These are phyloP conservation scores for Ameiurus melas DNA, from an alignment of 2,113 vertebrate genomes.

Conservation along the genomic window DNA sequence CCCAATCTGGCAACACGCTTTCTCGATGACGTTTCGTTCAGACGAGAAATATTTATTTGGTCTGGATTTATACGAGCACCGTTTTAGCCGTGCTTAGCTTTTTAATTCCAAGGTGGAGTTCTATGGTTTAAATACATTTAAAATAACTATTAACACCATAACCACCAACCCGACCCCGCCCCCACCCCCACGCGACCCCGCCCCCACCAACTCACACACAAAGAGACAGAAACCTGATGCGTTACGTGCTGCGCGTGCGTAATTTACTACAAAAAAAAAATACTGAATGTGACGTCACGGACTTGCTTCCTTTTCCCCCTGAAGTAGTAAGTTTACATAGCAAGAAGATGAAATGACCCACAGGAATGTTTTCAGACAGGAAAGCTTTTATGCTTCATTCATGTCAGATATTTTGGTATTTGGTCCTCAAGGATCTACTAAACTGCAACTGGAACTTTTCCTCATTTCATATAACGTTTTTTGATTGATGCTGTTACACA, in stretches of 20 bases:
- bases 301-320: not conserved
- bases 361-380: not conserved
- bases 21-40: slow-evolving; percentile 1
- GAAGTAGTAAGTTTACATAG: not conserved
- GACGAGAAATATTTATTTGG: not conserved
- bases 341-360: not conserved
- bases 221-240: not conserved
- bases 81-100: not conserved
- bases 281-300: not conserved
- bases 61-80: not conserved
- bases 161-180: not conserved
- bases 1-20: not conserved
- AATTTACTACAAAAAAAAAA: no score
- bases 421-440: not conserved
- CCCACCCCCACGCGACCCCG: no score
- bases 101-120: not conserved
- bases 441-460: not conserved
- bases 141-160: not conserved
- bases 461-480: not conserved
- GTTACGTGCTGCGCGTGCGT: not conserved
- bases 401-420: not conserved
- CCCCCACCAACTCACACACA: no score
- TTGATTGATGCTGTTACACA: not conserved
- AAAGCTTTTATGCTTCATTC: not conserved
- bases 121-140: not conserved